These are phyloP conservation scores for Holothuria leucospilota DNA, from an alignment of 53 echinoderm and acorn worm species.

Conservation along the genomic window DNA sequence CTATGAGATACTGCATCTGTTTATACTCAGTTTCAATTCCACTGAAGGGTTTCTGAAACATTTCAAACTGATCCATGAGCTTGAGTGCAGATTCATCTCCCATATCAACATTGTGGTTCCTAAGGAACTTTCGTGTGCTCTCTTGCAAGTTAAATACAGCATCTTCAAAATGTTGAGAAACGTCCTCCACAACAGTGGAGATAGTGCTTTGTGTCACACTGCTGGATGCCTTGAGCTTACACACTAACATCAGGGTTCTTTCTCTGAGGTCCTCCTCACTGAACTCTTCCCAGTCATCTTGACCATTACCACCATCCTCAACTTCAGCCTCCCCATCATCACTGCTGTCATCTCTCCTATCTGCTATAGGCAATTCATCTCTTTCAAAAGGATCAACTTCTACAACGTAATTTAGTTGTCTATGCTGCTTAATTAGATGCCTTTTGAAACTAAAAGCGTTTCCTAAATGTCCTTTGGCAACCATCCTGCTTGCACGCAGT, in stretches of 20 bases:
- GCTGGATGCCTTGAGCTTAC: not conserved
- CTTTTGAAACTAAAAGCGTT: slow-evolving; percentile 9
- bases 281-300: no score
- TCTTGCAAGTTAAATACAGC: not conserved
- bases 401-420: not conserved
- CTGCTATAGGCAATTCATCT: not conserved
- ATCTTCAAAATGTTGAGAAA: not conserved
- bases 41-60: not conserved
- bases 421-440: not conserved
- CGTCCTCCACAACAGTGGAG: not conserved
- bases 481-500: not conserved
- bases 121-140: not conserved
- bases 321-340: not conserved
- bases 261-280: no score
- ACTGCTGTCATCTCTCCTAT: not conserved
- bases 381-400: not conserved
- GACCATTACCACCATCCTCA: not conserved
- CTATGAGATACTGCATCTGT: not conserved
- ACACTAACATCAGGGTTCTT: no score
- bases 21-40: not conserved
- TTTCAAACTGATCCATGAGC: not conserved
- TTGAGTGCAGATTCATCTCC: not conserved
- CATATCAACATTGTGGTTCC: not conserved
- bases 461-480: slow-evolving; percentile 1
- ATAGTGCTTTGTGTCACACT: not conserved